A percentile compares a stretch with the other conserved stretches of the same genome.
Evolutionary conservation across 2,113 vertebrate genomes (phyloP).

Genomic region (Eira barbara): DNA sequence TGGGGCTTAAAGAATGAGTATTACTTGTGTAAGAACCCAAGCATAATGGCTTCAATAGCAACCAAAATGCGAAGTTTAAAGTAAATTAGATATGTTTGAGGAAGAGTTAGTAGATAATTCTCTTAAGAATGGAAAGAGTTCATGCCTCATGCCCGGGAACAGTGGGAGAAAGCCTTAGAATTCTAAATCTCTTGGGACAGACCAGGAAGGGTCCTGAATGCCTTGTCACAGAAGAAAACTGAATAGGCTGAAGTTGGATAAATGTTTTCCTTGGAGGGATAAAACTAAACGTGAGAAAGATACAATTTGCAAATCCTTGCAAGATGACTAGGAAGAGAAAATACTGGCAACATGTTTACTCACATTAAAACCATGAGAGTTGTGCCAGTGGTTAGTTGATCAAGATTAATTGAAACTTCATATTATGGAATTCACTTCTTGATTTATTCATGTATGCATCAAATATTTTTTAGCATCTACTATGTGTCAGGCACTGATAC

Average conservation of each 20-base stretch:
- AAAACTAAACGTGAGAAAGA: not conserved
- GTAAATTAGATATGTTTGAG: not conserved
- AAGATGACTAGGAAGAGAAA: not conserved
- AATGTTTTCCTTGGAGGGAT: not conserved
- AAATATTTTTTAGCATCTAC: not conserved
- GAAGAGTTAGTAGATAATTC: not conserved
- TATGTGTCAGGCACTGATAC: not conserved
- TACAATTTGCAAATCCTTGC: not conserved
- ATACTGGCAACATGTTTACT: not conserved
- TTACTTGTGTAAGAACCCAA: not conserved
- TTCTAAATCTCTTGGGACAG: not conserved
- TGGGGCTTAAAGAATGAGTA: not conserved
- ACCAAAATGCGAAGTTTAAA: not conserved
- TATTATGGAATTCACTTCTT: not conserved
- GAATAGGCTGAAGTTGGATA: not conserved
- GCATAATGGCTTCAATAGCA: not conserved
- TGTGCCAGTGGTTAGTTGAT: not conserved
- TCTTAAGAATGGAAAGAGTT: not conserved
- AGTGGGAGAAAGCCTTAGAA: not conserved
- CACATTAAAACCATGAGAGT: not conserved
- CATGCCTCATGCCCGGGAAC: accelerated
- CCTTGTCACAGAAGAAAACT: not conserved
- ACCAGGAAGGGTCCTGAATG: not conserved
- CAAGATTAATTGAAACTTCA: not conserved
- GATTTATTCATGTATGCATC: not conserved